Evolutionary conservation across 2,888 invertebrate species (phyloP), one percentile per base, ranked within the genome.

Genomic region (Ophion ellenae): DNA sequence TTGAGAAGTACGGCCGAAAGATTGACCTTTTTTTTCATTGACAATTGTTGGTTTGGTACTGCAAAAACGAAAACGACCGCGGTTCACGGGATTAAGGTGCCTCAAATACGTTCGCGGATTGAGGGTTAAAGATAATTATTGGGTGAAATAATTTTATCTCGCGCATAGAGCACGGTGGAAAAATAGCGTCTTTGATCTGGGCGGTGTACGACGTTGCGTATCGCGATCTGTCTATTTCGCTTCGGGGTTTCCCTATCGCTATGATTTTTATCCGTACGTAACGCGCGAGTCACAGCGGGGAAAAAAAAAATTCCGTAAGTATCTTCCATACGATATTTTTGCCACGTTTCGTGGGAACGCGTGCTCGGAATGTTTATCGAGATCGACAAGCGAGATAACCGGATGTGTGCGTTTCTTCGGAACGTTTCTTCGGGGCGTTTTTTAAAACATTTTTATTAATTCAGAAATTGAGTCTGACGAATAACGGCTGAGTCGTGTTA

Each of bases 281-380:
- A 53, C 14, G 53, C 3, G 53, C 53, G 28, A 24, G 70, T 17
- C 53, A 32, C n/a, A 28, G 70, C 28, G 53, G 17, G 53, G 11
- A 53, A 53, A 70, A 70, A 53, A 28, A 28, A 69, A 17, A 17
- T 53, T 53, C 5, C 53, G 53, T 53, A 53, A 53, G 53, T 17
- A 17, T 14, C 17, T 17, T 53, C 1, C 53, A 53, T 53, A 17
- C 14, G 14, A 53, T 53, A 53, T 53, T 53, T 53, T 17, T 53
- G 53, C 53, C 53, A 53, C 53, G 53, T 53, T 5, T 53, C 53
- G 70, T 28, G 53, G 5, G 24, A 14, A 77, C 40, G 36, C 63
- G 70, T 53, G 70, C 17, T 70, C 24, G 28, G 70, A 70, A 53
- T 70, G 28, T 53, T 70, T 70, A 70, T 70, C 28, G 4, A 11